Percentiles rank a stretch among this genome's conserved stretches.
Conservation (phyloP, 2,888 invertebrate genomes). For the Lochmaea capreae region DNA sequence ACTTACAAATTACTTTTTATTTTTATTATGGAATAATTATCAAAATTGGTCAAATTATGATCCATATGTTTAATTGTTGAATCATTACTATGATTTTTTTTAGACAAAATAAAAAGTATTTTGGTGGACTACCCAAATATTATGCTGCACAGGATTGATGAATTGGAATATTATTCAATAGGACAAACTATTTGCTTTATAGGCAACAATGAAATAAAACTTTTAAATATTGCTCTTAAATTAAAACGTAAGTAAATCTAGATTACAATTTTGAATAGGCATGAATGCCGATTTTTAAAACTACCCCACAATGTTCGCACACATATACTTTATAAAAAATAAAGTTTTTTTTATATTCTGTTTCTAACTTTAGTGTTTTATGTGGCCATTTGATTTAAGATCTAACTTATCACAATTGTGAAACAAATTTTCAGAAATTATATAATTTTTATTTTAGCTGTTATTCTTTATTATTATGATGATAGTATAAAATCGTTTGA, state of each 20-base stretch:
- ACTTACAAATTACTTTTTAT: background rate
- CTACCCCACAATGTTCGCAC: background rate
- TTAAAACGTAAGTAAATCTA: constrained; percentile 50
- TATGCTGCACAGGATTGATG: constrained; percentile 45
- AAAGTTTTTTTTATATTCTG: too few species aligned
- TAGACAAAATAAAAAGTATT: constrained; percentile 30
- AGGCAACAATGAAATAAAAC: constrained; percentile 67
- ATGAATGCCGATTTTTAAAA: background rate
- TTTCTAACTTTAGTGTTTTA: too few species aligned
- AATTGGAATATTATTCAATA: constrained; percentile 49
- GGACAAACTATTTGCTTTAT: constrained; percentile 68
- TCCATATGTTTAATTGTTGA: too few species aligned
- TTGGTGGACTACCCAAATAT: constrained; percentile 38
- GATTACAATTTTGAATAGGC: constrained; percentile 8
- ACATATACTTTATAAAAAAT: too few species aligned
- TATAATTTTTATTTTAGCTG: constrained; percentile 63
- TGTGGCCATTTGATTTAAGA: too few species aligned
- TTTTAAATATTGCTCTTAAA: constrained; percentile 67
- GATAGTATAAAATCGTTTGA: constrained; percentile 60
- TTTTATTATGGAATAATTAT: too few species aligned
- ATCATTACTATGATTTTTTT: constrained; percentile 19
- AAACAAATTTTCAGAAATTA: too few species aligned
- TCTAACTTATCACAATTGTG: too few species aligned
- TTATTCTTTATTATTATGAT: constrained; percentile 71
- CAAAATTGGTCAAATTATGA: too few species aligned